Conservation (phyloP, 2,888 invertebrate genomes). For the Andrena dorsata region DNA sequence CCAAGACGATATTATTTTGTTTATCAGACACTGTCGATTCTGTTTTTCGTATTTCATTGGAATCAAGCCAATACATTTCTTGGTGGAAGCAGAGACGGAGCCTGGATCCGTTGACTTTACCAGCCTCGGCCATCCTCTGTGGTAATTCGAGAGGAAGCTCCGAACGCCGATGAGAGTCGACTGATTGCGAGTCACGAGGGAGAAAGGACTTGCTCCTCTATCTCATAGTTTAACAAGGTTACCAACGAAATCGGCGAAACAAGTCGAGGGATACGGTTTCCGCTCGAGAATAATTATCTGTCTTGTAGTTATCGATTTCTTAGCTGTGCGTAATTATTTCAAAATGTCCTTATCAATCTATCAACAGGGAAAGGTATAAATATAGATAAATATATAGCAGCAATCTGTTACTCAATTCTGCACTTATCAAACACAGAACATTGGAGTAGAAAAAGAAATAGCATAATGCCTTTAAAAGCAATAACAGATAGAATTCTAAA, state of each 20-base stretch:
- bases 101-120: constrained; percentile 46
- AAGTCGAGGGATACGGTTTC: constrained; percentile 38
- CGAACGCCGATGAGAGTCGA: constrained; percentile 61
- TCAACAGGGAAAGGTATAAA: no score
- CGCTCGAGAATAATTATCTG: constrained; percentile 25
- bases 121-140: constrained; percentile 41
- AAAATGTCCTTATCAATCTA: not conserved
- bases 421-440: no score
- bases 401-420: no score
- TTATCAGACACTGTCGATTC: not conserved
- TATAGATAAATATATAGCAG: no score
- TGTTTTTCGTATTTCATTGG: not conserved
- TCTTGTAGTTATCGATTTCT: constrained; percentile 19
- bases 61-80: constrained; percentile 6
- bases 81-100: constrained; percentile 6
- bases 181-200: constrained; percentile 69
- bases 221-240: constrained; percentile 64
- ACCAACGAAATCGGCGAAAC: constrained; percentile 63
- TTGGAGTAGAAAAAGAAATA: no score
- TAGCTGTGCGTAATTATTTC: constrained; percentile 1
- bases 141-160: constrained; percentile 68
- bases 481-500: not conserved
- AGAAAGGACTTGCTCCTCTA: constrained; percentile 48
- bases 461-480: not conserved
- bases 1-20: no score